These are phyloP conservation scores for Tarsius wallacei DNA, from an alignment of 2,797 vertebrate species.

Conservation along the genomic window DNA sequence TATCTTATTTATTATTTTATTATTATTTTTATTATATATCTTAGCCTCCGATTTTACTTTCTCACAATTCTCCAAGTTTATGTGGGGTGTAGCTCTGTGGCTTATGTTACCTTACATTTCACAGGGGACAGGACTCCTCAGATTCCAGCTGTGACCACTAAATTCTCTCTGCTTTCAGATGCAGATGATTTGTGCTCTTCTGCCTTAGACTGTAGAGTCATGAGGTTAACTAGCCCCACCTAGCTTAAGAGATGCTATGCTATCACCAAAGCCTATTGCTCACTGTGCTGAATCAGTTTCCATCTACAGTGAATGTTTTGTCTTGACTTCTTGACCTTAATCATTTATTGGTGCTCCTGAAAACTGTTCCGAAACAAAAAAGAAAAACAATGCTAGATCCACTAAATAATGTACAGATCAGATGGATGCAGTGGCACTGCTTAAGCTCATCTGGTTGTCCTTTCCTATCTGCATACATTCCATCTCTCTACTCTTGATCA, in stretches of 20 bases:
- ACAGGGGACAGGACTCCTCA: not conserved
- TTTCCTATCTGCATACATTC: accelerated
- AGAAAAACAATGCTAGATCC: not conserved
- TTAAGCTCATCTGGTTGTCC: not conserved
- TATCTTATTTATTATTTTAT: no score
- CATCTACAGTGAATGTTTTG: not conserved
- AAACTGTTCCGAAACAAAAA: not conserved
- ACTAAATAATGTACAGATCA: not conserved
- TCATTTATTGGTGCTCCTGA: not conserved
- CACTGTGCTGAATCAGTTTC: not conserved
- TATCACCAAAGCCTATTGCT: not conserved
- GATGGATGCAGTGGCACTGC: not conserved
- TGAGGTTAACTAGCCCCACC: not conserved
- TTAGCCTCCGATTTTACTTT: not conserved
- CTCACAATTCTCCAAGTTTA: no score
- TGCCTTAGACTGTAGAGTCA: accelerated
- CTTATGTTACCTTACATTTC: not conserved
- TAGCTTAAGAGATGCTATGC: accelerated
- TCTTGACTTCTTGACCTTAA: not conserved
- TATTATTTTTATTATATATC: no score
- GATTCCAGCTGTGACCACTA: not conserved
- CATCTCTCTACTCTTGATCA: not conserved
- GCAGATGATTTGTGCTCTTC: not conserved
- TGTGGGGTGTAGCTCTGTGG: not conserved
- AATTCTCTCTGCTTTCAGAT: not conserved